Base-by-base conservation (phyloP, 2,888 invertebrate genomes). In the Sclerodermus sp. region DNA sequence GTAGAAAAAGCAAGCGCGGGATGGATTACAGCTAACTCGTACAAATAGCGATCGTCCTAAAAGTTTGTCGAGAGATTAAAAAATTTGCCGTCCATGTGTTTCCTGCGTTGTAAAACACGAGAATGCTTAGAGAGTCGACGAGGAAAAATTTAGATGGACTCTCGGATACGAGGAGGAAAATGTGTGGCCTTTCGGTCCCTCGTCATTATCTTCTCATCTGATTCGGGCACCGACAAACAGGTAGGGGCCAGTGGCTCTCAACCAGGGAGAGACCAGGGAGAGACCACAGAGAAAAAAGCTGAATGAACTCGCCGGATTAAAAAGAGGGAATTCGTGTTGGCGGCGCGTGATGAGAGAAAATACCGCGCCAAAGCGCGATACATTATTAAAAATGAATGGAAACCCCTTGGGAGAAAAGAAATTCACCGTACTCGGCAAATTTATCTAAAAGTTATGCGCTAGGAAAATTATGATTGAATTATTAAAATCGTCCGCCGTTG, bases 111-210 rank as follows among this genome's bases (percentile, higher is more conserved):
- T 58, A 61, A 48, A 52, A 60, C 61, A 57, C 55, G 53, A 53
- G 37, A 50, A 49, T 53, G 57, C 64, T 63, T 58, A 60, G 50
- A 54, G 48, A 47, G 58, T 53, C 49, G 51, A 51, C 52, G 55
- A 53, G 51, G 49, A 46, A 51, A 61, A 61, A 67, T 67, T 67
- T 66, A 64, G 64, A 62, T 58, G 57, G 58, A 60, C 56, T 59
- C 62, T n/a, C n/a, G 50, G 44, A 56, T 47, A 52, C 57, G 50
- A 53, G 55, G 53, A 56, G 58, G 57, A 58, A 66, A 62, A 62
- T 62, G 58, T 57, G 57, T 23, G 23, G 55, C 48, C 55, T 50
- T 47, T 47, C 43, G 45, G 48, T 58, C 57, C 58, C 60, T 67
- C 23, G 23, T 23, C 67, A 64, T 66, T 66, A 66, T 64, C 67